Percentiles rank a stretch among this genome's conserved stretches.
These are phyloP conservation scores for Esox masquinongy DNA, from an alignment of 2,797 vertebrate genomes.

Conservation along the genomic window DNA sequence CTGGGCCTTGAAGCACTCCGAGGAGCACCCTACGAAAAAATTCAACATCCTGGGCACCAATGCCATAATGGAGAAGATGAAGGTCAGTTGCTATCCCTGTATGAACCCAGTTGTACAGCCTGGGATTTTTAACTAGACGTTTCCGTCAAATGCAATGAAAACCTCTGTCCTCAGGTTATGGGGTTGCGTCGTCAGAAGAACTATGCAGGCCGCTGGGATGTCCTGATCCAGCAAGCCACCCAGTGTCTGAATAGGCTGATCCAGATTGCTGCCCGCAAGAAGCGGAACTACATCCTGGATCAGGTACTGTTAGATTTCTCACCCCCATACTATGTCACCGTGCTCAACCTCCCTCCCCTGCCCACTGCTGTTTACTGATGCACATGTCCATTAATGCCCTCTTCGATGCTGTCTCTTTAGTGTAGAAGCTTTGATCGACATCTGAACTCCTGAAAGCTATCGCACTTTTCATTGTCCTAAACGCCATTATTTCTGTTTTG, in stretches of 20 bases:
- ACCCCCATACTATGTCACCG: background rate
- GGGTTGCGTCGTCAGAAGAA: constrained; percentile 90
- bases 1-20: constrained; percentile 86
- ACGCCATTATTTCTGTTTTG: constrained; percentile 48
- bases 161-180: constrained; percentile 81
- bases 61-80: constrained; percentile 98
- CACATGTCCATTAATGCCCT: constrained; percentile 50
- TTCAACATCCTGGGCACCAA: constrained; percentile 95
- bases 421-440: constrained; percentile 45
- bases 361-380: constrained; percentile 44
- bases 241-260: constrained; percentile 94
- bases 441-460: constrained; percentile 41
- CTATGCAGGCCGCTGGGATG: constrained; percentile 91
- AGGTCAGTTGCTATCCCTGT: constrained; percentile 68
- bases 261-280: constrained; percentile 93
- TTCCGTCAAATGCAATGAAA: background rate
- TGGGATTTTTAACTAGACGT: background rate
- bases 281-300: constrained; percentile 94
- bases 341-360: constrained; percentile 3
- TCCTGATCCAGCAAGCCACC: constrained; percentile 93
- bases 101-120: background rate
- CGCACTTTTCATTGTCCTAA: constrained; percentile 46
- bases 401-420: constrained; percentile 47
- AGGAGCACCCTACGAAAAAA: constrained; percentile 85
- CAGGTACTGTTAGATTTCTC: constrained; percentile 75